Evolutionary conservation across 2,797 vertebrate genomes (phyloP).

Genomic region (Oreochromis grahami): DNA sequence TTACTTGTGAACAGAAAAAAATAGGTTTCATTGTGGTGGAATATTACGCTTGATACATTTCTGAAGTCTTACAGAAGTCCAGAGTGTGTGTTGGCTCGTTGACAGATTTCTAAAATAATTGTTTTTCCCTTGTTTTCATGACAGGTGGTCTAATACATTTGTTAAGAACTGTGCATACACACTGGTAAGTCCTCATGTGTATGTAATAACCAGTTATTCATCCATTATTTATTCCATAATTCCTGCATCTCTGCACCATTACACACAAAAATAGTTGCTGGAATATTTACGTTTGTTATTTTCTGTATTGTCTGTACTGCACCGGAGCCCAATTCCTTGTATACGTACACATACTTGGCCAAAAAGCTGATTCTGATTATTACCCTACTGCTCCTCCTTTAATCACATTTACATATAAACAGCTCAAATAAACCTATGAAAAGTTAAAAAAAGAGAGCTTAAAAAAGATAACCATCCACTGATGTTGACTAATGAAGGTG

Average conservation of each 20-base stretch:
- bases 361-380: background rate
- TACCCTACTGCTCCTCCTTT: background rate
- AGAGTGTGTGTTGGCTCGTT: background rate
- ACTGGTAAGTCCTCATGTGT: background rate
- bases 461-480: background rate
- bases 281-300: background rate
- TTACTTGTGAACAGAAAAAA: background rate
- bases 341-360: background rate
- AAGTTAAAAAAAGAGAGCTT: background rate
- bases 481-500: background rate
- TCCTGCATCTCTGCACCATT: background rate
- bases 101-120: background rate
- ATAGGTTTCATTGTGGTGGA: background rate
- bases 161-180: background rate
- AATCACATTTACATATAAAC: background rate
- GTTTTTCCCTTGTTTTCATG: background rate
- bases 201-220: background rate
- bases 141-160: background rate
- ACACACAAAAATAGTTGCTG: background rate
- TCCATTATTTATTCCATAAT: background rate
- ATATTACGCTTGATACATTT: background rate
- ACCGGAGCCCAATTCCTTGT: background rate
- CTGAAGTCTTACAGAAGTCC: background rate
- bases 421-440: background rate
- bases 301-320: background rate